Conservation (phyloP, 2,797 vertebrate species). For the Cryptoblepharus egeriae region DNA sequence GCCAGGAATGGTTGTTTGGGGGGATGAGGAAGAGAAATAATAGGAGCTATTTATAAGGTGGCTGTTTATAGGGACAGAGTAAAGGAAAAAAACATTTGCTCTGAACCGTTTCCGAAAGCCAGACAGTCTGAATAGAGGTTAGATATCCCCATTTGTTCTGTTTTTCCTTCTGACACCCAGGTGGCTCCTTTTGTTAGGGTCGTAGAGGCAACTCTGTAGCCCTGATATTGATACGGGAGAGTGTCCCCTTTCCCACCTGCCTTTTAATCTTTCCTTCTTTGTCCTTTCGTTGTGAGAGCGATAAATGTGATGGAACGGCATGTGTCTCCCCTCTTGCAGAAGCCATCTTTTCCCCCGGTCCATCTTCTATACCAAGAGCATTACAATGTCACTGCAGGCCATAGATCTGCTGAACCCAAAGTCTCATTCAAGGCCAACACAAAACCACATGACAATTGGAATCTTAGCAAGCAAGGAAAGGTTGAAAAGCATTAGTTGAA, state of each 20-base stretch:
- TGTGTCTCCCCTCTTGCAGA: neutral
- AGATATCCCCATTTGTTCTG: neutral
- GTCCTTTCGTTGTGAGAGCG: neutral
- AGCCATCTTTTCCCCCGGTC: neutral
- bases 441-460: neutral
- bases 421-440: slow-evolving; percentile 23
- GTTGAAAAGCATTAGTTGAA: too few species aligned
- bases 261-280: neutral
- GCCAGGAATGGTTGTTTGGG: neutral
- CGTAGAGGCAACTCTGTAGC: slow-evolving; percentile 5
- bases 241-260: rapidly evolving
- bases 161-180: neutral
- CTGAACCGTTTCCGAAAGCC: neutral
- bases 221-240: neutral
- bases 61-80: neutral
- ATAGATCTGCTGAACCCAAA: slow-evolving; percentile 19
- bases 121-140: neutral
- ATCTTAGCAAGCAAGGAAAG: slow-evolving; percentile 34
- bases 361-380: neutral
- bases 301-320: slow-evolving; percentile 22
- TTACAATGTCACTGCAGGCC: slow-evolving; percentile 26
- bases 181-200: neutral
- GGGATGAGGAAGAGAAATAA: too few species aligned
- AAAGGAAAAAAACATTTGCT: neutral
- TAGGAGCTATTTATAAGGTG: neutral